These are phyloP conservation scores for Drosophila pullipes DNA, from an alignment of 2,888 invertebrate genomes.

Conservation along the genomic window DNA sequence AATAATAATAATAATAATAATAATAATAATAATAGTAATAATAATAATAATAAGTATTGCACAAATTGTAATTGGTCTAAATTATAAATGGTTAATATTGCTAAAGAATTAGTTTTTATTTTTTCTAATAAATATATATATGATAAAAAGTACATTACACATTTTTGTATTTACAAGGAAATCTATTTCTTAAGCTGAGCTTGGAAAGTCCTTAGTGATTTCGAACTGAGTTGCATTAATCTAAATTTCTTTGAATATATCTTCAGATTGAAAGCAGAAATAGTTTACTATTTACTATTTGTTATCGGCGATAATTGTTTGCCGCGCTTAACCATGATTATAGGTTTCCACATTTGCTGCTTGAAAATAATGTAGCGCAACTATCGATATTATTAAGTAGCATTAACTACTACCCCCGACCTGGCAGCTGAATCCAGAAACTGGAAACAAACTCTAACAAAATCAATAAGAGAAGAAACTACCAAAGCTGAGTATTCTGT, in stretches of 20 bases:
- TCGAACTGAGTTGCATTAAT: not conserved
- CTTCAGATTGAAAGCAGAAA: not conserved
- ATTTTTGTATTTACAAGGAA: not conserved
- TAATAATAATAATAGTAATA: no score
- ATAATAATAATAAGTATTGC: no score
- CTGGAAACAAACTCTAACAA: conserved; percentile 14
- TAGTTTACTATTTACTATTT: not conserved
- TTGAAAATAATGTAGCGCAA: not conserved
- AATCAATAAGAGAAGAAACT: conserved; percentile 56
- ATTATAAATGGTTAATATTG: no score
- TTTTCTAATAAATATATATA: no score
- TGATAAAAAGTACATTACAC: not conserved
- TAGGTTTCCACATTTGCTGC: not conserved
- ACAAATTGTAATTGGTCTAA: no score
- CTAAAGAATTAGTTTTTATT: no score
- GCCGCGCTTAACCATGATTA: not conserved
- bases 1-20: no score
- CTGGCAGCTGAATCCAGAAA: no score
- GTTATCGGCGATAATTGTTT: not conserved
- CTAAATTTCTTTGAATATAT: not conserved
- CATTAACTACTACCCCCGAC: not conserved
- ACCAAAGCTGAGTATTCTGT: conserved; percentile 32
- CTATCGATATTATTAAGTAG: not conserved
- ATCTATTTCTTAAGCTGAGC: not conserved
- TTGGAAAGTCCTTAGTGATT: not conserved